These are phyloP conservation scores for Prolemur simus DNA, from an alignment of 2,113 vertebrate species.

Conservation along the genomic window DNA sequence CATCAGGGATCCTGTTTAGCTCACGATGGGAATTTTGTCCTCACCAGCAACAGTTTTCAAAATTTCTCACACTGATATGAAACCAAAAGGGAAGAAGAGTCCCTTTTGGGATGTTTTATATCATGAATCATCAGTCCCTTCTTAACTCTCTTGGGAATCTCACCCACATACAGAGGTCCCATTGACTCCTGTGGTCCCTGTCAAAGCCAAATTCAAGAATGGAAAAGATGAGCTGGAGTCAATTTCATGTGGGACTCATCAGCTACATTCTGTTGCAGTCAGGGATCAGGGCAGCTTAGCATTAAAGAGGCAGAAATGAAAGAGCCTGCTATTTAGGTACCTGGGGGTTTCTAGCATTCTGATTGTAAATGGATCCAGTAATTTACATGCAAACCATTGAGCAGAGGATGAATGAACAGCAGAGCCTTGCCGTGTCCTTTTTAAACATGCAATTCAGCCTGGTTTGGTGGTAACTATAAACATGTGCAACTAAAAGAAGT, in stretches of 20 bases:
- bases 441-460: neutral
- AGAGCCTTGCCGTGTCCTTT: neutral
- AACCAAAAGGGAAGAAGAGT: slow-evolving; percentile 52
- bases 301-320: slow-evolving; percentile 43
- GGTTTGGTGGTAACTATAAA: neutral
- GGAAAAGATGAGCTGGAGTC: slow-evolving; percentile 54
- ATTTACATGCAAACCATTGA: slow-evolving; percentile 46
- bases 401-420: slow-evolving; percentile 41
- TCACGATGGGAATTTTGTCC: slow-evolving; percentile 62
- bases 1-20: slow-evolving; percentile 31
- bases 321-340: slow-evolving; percentile 41
- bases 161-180: slow-evolving; percentile 19
- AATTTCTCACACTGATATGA: slow-evolving; percentile 39
- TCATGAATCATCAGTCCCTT: slow-evolving; percentile 41
- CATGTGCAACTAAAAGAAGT: neutral
- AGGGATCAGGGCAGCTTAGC: slow-evolving; percentile 16
- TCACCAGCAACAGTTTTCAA: slow-evolving; percentile 60
- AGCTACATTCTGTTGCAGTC: neutral
- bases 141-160: slow-evolving; percentile 26
- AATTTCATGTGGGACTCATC: neutral
- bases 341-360: neutral
- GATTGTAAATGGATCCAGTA: slow-evolving; percentile 11
- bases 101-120: slow-evolving; percentile 5
- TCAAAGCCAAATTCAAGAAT: slow-evolving; percentile 39
- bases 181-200: slow-evolving; percentile 20